phyloP scores from a whole-genome alignment of 2,888 invertebrate genomes.

The Oligia latruncula region DNA sequence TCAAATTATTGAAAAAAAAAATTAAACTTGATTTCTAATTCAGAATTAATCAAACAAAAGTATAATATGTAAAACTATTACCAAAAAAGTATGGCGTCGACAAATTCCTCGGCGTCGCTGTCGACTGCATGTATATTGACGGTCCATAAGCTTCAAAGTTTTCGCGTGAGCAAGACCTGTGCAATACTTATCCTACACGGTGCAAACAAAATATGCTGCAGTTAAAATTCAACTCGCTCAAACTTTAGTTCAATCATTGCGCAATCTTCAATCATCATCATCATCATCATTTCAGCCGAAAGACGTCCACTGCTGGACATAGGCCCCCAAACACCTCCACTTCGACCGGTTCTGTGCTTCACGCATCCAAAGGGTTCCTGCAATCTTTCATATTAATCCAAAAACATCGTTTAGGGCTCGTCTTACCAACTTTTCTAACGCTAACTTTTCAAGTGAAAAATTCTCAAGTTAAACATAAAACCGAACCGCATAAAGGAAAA shows the following conservation, averaged over 20 bases:
- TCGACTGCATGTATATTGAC: not conserved
- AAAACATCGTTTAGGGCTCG: not conserved
- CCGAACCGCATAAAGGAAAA: not conserved
- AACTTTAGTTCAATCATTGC: not conserved
- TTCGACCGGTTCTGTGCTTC: no score
- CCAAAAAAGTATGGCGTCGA: not conserved
- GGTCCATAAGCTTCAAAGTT: not conserved
- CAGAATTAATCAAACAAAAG: not conserved
- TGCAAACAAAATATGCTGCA: not conserved
- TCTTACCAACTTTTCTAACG: not conserved
- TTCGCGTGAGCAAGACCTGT: not conserved
- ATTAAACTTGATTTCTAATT: not conserved
- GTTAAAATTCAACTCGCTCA: not conserved
- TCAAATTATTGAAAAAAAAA: no score
- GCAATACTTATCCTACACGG: not conserved
- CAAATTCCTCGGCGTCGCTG: not conserved
- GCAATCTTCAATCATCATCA: not conserved
- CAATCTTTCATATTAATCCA: not conserved
- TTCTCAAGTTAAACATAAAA: not conserved
- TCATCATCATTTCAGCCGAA: no score
- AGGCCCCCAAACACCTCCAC: no score
- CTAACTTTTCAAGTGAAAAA: conserved; percentile 1
- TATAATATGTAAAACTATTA: no score
- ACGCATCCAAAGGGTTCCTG: no score
- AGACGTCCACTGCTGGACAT: no score